Base-by-base conservation (phyloP, 1,140 invertebrate genomes). In the Lanistes nyassanus region DNA sequence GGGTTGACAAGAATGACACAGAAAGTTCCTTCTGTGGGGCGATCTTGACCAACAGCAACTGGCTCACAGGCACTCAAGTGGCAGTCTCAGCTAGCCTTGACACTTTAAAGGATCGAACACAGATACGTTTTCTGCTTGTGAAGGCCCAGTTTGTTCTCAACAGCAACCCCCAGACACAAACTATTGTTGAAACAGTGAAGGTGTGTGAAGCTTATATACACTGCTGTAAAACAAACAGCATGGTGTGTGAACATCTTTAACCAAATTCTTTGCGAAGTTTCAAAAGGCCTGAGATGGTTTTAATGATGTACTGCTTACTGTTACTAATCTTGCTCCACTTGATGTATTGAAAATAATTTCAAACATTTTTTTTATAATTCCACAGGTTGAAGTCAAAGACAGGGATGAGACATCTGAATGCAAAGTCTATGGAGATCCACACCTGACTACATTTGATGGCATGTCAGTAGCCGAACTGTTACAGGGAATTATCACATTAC, bases 391-490 rank as follows among this genome's bases (percentile, higher is more conserved):
- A 21, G 75, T 86, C 0, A 78, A 77, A 37, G 81, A 86, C 53
- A 68, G 31, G 42, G 83, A 86, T 60, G 78, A 74, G 55, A 77
- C 76, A 31, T 74, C 78, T n/a, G 76, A 76, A 42, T 86, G 85
- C 67, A 72, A 70, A 37, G 76, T 81, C n/a, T 76, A 69, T 9
- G 82, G 82, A 53, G 84, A 85, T 73, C 85, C 84, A 39, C 85
- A 86, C 47, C 77, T 84, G 42, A 80, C 58, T 31, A 82, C 85
- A 29, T 83, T 84, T 78, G 83, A 85, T 79, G 76, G 70, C 31
- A 73, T 67, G 81, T 83, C 64, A 77, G 80, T 77, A 47, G 42
- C 42, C 19, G 9, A 47, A 13, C 42, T 9, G 19, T 42, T 16
- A 47, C 9, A 47, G 42, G 9, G 19, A 47, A 47, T 13, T 47